Conservation (phyloP, 2,888 invertebrate genomes). For the Pheosia tremula region DNA sequence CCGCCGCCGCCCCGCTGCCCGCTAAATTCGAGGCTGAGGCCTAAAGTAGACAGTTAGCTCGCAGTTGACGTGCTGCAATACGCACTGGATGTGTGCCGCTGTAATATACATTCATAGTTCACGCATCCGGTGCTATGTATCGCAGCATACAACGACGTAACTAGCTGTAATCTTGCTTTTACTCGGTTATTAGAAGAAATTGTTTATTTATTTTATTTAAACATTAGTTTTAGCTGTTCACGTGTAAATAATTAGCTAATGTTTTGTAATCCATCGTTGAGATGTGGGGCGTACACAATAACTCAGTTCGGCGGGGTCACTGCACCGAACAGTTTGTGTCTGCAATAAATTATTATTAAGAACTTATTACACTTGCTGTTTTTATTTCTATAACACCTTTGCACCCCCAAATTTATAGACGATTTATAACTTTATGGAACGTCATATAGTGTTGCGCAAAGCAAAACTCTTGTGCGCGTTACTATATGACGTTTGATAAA, state of each 20-base stretch:
- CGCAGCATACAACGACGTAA: conserved; percentile 28
- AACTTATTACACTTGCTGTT: conserved; percentile 38
- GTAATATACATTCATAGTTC: background rate
- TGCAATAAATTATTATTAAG: conserved; percentile 81
- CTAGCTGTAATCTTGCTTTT: conserved; percentile 51
- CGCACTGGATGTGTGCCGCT: background rate
- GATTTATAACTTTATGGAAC: too few relatives aligned
- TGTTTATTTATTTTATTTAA: conserved; percentile 76
- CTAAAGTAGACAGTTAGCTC: too few relatives aligned
- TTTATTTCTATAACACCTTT: conserved; percentile 14
- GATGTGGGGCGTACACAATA: conserved; percentile 69
- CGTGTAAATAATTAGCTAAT: conserved; percentile 72
- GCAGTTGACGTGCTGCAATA: too few relatives aligned
- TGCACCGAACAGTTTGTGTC: conserved; percentile 78
- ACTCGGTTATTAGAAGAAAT: conserved; percentile 72
- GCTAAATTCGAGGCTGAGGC: too few relatives aligned
- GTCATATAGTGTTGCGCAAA: too few relatives aligned
- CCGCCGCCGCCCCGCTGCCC: too few relatives aligned
- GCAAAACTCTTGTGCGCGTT: too few relatives aligned
- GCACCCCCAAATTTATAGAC: too few relatives aligned
- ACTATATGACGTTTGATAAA: too few relatives aligned
- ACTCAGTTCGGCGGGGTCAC: conserved; percentile 74
- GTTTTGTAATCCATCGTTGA: conserved; percentile 61
- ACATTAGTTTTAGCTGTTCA: conserved; percentile 41
- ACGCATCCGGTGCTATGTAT: conserved; percentile 15